A percentile compares a stretch with the other conserved stretches of the same genome.
Evolutionary conservation across 2,797 vertebrate genomes (phyloP).

Genomic region (Mastacembelus armatus): DNA sequence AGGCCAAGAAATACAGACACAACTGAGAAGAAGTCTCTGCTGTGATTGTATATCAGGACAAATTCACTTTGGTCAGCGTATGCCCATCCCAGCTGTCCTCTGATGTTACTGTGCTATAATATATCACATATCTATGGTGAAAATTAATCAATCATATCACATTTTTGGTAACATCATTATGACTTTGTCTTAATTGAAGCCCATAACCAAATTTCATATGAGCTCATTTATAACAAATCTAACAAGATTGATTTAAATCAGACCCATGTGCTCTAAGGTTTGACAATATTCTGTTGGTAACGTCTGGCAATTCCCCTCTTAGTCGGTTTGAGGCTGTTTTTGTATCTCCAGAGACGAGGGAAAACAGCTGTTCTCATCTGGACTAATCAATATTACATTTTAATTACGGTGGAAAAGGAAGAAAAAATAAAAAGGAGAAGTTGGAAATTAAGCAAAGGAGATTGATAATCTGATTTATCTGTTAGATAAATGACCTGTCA

Average conservation of each 20-base stretch:
- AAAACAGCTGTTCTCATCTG: constrained; percentile 50
- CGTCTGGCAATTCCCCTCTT: constrained; percentile 25
- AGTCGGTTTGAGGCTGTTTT: constrained; percentile 16
- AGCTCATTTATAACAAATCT: constrained; percentile 44
- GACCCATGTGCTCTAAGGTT: constrained; percentile 30
- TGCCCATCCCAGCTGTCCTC: background rate
- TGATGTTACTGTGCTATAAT: background rate
- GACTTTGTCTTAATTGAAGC: constrained; percentile 42
- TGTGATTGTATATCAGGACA: background rate
- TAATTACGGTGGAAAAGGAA: constrained; percentile 31
- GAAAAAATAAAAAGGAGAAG: background rate
- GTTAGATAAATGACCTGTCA: background rate
- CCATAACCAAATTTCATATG: constrained; percentile 30
- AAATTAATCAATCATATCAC: constrained; percentile 17
- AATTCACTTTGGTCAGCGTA: background rate
- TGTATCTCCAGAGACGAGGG: constrained; percentile 35
- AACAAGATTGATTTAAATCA: constrained; percentile 35
- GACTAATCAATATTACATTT: constrained; percentile 40
- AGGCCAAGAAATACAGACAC: constrained; percentile 10
- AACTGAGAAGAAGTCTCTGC: background rate
- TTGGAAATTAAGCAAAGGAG: background rate
- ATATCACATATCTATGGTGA: constrained; percentile 13
- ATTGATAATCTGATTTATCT: constrained; percentile 7
- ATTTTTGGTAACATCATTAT: constrained; percentile 10
- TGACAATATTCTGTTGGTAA: constrained; percentile 37